phyloP scores from a whole-genome alignment of 2,888 invertebrate species.

The Pheosia tremula region DNA sequence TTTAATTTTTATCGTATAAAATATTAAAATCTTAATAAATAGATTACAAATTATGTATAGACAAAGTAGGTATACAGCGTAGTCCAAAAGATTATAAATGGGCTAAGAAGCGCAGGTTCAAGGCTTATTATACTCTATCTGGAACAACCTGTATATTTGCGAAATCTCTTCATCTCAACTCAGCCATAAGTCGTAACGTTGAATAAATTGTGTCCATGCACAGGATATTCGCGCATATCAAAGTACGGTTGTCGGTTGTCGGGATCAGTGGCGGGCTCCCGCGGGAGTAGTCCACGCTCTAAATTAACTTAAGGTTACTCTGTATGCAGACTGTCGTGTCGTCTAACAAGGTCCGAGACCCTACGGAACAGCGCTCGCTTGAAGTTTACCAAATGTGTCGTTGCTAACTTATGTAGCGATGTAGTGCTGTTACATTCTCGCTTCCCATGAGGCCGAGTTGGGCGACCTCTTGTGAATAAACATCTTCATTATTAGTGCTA shows the following conservation, averaged over 20 bases:
- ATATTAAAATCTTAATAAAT: too few relatives aligned
- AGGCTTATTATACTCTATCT: too few relatives aligned
- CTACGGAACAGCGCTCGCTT: slow-evolving; percentile 43
- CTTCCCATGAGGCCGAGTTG: slow-evolving; percentile 32
- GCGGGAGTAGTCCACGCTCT: slow-evolving; percentile 62
- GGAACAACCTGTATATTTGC: neutral
- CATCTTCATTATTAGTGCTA: slow-evolving; percentile 27
- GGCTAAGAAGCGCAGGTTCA: too few relatives aligned
- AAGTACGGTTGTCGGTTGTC: slow-evolving; percentile 52
- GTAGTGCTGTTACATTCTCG: slow-evolving; percentile 50
- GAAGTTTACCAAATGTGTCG: slow-evolving; percentile 54
- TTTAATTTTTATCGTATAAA: too few relatives aligned
- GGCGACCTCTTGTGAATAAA: slow-evolving; percentile 31
- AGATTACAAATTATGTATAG: too few relatives aligned
- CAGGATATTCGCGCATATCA: slow-evolving; percentile 60
- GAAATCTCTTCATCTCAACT: slow-evolving; percentile 28
- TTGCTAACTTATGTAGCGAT: slow-evolving; percentile 45
- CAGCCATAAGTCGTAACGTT: slow-evolving; percentile 33
- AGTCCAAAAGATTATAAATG: too few relatives aligned
- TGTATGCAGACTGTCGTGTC: slow-evolving; percentile 77
- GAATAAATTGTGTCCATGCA: slow-evolving; percentile 61
- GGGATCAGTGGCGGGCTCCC: slow-evolving; percentile 60
- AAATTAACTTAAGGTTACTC: slow-evolving; percentile 80
- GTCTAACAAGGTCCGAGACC: slow-evolving; percentile 74
- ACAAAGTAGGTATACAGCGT: too few relatives aligned